Evolutionary conservation across 1,140 invertebrate genomes (phyloP).

Genomic region (Drosophila arizonae): DNA sequence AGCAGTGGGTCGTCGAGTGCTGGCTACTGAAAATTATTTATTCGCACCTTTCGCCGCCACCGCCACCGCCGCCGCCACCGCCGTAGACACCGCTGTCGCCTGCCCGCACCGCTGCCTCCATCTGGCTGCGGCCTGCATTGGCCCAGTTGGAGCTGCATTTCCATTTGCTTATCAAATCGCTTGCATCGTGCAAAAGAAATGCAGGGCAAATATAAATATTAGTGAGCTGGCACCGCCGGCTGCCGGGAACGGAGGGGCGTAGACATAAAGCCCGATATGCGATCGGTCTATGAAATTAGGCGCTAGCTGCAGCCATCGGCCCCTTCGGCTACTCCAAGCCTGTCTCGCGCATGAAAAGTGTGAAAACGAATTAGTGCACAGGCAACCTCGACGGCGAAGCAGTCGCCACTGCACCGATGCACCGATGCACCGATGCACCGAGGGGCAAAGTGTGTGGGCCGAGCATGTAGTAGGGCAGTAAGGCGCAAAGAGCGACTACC

Average conservation of each 20-base stretch:
- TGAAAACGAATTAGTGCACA: conserved; percentile 72
- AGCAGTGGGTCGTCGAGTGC: conserved; percentile 59
- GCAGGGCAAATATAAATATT: conserved; percentile 81
- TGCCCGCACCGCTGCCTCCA: background rate
- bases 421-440: no score
- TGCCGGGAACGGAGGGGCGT: conserved; percentile 9
- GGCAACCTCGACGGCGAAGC: conserved; percentile 4
- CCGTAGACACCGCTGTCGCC: conserved; percentile 17
- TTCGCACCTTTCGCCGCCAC: conserved; percentile 75
- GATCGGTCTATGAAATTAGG: conserved; percentile 69
- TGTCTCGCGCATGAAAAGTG: conserved; percentile 72
- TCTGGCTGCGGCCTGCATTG: background rate
- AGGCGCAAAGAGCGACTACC: conserved; percentile 4
- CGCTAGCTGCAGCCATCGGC: conserved; percentile 41
- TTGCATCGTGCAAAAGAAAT: conserved; percentile 68
- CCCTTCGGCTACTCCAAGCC: conserved; percentile 54
- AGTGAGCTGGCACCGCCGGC: conserved; percentile 37
- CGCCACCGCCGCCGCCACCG: background rate
- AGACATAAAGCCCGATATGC: conserved; percentile 31
- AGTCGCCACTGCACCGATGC: background rate
- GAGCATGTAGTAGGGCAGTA: conserved; percentile 33
- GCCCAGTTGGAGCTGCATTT: conserved; percentile 50
- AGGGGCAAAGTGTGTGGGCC: background rate
- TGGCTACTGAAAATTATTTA: conserved; percentile 78
- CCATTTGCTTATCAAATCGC: conserved; percentile 75